Percentiles rank a stretch among this genome's conserved stretches.
These are phyloP conservation scores for Gastrophysa polygoni DNA, from an alignment of 2,888 invertebrate species.

Conservation along the genomic window DNA sequence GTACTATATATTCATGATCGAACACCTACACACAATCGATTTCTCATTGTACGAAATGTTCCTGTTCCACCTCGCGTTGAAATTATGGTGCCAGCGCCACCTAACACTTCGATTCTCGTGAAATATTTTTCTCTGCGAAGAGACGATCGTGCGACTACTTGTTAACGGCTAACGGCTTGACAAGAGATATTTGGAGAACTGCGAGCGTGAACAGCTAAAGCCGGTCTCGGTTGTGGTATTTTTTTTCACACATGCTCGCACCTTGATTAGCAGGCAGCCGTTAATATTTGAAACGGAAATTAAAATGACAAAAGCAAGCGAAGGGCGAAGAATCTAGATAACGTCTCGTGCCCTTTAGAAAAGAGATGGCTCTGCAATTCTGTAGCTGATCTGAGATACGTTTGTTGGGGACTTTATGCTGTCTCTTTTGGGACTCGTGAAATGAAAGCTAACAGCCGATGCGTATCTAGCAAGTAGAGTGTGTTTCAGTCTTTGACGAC, in stretches of 20 bases:
- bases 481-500: constrained; percentile 11
- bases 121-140: too few relatives aligned
- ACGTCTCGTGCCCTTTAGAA: constrained; percentile 33
- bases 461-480: constrained; percentile 1
- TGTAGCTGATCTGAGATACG: constrained; percentile 33
- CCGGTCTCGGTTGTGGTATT: constrained; percentile 25
- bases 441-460: constrained; percentile 11
- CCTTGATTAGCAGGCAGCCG: constrained; percentile 43
- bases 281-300: constrained; percentile 50
- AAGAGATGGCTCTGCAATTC: constrained; percentile 32
- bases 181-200: too few relatives aligned
- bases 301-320: constrained; percentile 44
- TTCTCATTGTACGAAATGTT: too few relatives aligned
- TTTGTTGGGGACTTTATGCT: constrained; percentile 23
- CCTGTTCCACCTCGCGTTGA: too few relatives aligned
- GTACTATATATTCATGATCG: too few relatives aligned
- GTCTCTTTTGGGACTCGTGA: background rate
- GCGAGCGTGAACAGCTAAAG: background rate
- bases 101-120: too few relatives aligned
- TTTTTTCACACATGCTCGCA: constrained; percentile 37
- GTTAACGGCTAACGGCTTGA: too few relatives aligned
- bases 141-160: too few relatives aligned
- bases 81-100: too few relatives aligned
- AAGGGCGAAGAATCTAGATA: constrained; percentile 43
- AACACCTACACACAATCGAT: too few relatives aligned